Evolutionary conservation across 2,888 invertebrate species (phyloP), one percentile per base, ranked within the genome.

Genomic region (Augochlorella aurata): DNA sequence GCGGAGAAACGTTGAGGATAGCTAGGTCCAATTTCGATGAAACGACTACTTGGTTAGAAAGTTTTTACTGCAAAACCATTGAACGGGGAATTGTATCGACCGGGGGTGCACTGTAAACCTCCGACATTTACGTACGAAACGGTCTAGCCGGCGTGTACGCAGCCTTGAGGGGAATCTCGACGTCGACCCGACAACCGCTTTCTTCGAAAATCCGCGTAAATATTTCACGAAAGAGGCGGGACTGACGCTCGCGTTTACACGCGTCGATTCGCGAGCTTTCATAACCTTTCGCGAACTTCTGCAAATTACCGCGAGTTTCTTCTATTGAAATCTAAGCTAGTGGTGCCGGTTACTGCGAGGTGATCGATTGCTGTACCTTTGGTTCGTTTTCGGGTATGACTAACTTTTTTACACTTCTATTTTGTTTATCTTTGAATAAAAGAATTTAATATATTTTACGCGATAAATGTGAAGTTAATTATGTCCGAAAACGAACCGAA

Each of bases 151-250:
- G 61, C 29, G 61, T 61, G 16, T 61, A 61, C 61, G 61, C 70
- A 81, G 75, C 81, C 81, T 82, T 81, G 81, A 72, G 54, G 29
- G 29, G 18, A 67, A 74, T 12, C 67, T 63, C 49, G 45, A 44
- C 18, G 38, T 58, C 72, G 44, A 29, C 67, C 44, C 66, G 67
- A 73, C 70, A 58, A 81, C 71, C 71, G 63, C 29, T 14, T 68
- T 54, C 73, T 70, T 76, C 54, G 52, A 70, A 79, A 68, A 47
- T 63, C 18, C 76, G 21, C 73, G 71, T 84, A 72, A 86, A 86
- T 86, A 86, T 81, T 82, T 86, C 65, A 84, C 74, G 79, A 86
- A 58, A 49, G 54, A 77, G 72, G 74, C 61, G 63, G 68, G 65
- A 78, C 77, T 68, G 54, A 63, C 74, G n/a, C 63, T 18, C 18